Percentiles rank a stretch among this genome's conserved stretches.
phyloP scores from a whole-genome alignment of 2,113 vertebrate genomes.

The Chinchilla lanigera region DNA sequence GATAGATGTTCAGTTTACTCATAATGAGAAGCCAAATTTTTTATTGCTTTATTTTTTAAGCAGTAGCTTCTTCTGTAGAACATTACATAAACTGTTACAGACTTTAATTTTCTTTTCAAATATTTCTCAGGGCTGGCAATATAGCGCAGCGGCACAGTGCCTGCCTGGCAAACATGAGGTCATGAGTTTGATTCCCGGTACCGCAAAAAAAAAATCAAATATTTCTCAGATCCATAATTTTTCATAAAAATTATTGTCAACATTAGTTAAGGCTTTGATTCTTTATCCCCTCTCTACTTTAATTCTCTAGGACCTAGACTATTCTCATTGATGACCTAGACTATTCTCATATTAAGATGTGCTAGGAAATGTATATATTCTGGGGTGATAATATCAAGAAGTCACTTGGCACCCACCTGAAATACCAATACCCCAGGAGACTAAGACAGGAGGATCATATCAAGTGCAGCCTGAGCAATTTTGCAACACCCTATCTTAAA shows the following conservation, averaged over 20 bases:
- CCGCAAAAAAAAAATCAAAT: no score
- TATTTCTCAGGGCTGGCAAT: background rate
- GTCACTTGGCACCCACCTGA: background rate
- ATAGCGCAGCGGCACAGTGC: no score
- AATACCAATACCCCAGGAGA: background rate
- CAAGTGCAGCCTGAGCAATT: background rate
- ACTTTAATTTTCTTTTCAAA: slow-evolving; percentile 14
- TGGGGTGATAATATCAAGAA: background rate
- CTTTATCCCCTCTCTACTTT: background rate
- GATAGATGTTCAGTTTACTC: background rate
- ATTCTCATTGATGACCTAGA: background rate
- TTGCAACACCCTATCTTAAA: background rate
- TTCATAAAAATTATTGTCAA: background rate
- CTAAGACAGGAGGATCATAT: background rate
- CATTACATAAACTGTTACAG: slow-evolving; percentile 11
- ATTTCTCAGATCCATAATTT: background rate
- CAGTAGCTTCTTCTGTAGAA: slow-evolving; percentile 16
- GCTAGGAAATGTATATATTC: background rate
- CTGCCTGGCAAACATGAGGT: no score
- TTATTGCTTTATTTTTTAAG: background rate
- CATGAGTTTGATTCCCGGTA: no score
- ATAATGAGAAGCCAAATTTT: background rate
- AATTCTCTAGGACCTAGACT: background rate
- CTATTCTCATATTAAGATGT: background rate
- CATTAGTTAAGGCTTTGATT: slow-evolving; percentile 8